Evolutionary conservation across 2,888 invertebrate species (phyloP).

Genomic region (Monopis laevigella): DNA sequence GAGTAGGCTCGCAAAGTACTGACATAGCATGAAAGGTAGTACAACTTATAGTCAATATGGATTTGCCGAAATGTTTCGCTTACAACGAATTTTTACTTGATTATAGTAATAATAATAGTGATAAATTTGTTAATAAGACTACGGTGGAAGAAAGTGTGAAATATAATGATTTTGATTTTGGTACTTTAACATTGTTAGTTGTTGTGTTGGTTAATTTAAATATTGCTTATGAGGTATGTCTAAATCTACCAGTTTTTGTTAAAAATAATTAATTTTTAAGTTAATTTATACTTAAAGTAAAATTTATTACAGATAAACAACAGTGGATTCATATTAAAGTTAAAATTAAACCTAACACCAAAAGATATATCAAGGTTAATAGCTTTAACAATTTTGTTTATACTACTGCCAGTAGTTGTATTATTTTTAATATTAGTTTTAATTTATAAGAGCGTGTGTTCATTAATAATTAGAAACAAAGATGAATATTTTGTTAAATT

Average conservation of each 20-base stretch:
- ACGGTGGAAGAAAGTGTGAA: not conserved
- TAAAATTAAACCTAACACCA: conserved; percentile 16
- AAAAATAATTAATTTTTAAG: not conserved
- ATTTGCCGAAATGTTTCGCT: no score
- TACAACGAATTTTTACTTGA: no score
- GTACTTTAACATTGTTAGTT: conserved; percentile 26
- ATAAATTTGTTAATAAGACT: not conserved
- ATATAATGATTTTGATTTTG: conserved; percentile 19
- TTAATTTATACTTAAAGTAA: not conserved
- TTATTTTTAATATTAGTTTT: conserved; percentile 25
- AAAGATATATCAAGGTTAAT: conserved; percentile 21
- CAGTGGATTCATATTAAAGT: not conserved
- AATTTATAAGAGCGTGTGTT: conserved; percentile 33
- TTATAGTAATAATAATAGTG: not conserved
- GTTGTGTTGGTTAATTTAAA: conserved; percentile 22
- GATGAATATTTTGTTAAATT: conserved; percentile 47
- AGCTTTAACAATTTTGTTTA: conserved; percentile 23
- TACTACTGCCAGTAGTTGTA: conserved; percentile 26
- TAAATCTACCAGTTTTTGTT: not conserved
- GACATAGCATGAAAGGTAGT: no score
- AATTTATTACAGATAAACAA: conserved; percentile 3
- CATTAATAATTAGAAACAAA: conserved; percentile 28
- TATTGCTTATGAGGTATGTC: conserved; percentile 23
- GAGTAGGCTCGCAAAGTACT: no score
- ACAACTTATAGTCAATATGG: no score